A percentile compares a stretch with the other conserved stretches of the same genome.
Conservation (phyloP, 2,888 invertebrate species). For the Eurytoma californica region DNA sequence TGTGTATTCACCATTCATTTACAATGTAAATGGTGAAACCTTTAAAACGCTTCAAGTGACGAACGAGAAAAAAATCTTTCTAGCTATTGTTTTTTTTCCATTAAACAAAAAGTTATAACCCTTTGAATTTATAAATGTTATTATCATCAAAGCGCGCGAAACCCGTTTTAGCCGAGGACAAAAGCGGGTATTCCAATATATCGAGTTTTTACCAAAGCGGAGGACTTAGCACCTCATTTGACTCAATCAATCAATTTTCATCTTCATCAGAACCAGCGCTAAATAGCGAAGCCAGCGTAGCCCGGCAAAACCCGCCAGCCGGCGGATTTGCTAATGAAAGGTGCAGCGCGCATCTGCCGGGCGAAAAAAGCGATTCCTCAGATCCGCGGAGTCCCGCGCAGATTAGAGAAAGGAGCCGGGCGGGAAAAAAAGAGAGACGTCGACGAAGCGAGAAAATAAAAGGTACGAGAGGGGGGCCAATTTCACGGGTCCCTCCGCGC, state of each 20-base stretch:
- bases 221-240: conserved; percentile 41
- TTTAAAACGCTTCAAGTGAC: too few relatives aligned
- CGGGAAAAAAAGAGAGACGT: background rate
- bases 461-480: conserved; percentile 14
- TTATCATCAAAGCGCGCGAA: conserved; percentile 37
- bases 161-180: conserved; percentile 30
- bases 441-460: background rate
- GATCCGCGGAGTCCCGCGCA: background rate
- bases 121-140: conserved; percentile 44
- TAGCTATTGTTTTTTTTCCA: too few relatives aligned
- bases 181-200: conserved; percentile 12
- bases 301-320: background rate
- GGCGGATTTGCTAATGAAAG: conserved; percentile 29
- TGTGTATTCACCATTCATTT: too few relatives aligned
- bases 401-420: background rate
- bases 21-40: too few relatives aligned
- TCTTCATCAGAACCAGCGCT: conserved; percentile 27
- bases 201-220: conserved; percentile 37
- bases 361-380: background rate
- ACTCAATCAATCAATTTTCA: conserved; percentile 53
- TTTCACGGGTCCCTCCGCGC: conserved; percentile 35
- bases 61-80: too few relatives aligned
- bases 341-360: background rate
- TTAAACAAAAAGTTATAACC: too few relatives aligned
- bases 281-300: conserved; percentile 6